Evolutionary conservation across 2,797 vertebrate species (phyloP).

Genomic region (Hephaestus fuliginosus): DNA sequence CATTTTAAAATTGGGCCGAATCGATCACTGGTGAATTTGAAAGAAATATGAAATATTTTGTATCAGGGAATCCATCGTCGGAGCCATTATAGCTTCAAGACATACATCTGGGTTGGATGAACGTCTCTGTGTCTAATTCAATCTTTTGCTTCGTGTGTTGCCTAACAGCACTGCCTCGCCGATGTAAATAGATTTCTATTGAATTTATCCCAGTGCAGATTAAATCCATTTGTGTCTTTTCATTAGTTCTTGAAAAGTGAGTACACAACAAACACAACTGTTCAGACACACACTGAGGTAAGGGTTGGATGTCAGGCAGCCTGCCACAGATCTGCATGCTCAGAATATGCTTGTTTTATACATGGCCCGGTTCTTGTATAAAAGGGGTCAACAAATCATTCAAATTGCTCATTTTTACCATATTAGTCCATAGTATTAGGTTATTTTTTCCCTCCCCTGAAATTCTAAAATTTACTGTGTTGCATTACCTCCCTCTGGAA

Average conservation of each 20-base stretch:
- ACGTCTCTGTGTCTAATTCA: conserved; percentile 79
- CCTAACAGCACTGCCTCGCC: conserved; percentile 73
- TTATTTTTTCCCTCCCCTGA: conserved; percentile 52
- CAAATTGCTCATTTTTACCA: conserved; percentile 74
- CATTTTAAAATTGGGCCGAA: conserved; percentile 43
- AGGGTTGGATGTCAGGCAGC: conserved; percentile 31
- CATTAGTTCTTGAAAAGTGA: conserved; percentile 73
- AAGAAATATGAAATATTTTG: conserved; percentile 67
- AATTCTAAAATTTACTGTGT: conserved; percentile 64
- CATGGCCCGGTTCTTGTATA: conserved; percentile 45
- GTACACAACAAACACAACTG: conserved; percentile 39
- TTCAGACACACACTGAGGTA: conserved; percentile 49
- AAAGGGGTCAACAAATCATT: conserved; percentile 70
- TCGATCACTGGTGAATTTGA: conserved; percentile 58
- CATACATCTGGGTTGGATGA: conserved; percentile 82
- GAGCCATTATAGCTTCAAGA: conserved; percentile 63
- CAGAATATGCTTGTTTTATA: conserved; percentile 62
- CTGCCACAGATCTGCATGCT: conserved; percentile 65
- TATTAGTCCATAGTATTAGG: conserved; percentile 74
- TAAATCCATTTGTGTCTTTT: conserved; percentile 81
- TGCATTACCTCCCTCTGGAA: conserved; percentile 74
- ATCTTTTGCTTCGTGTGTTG: conserved; percentile 74
- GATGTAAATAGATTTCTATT: conserved; percentile 83
- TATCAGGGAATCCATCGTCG: conserved; percentile 59
- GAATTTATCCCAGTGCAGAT: conserved; percentile 81